Evolutionary conservation across 2,113 vertebrate genomes (phyloP).

Genomic region (Dissostichus mawsoni): DNA sequence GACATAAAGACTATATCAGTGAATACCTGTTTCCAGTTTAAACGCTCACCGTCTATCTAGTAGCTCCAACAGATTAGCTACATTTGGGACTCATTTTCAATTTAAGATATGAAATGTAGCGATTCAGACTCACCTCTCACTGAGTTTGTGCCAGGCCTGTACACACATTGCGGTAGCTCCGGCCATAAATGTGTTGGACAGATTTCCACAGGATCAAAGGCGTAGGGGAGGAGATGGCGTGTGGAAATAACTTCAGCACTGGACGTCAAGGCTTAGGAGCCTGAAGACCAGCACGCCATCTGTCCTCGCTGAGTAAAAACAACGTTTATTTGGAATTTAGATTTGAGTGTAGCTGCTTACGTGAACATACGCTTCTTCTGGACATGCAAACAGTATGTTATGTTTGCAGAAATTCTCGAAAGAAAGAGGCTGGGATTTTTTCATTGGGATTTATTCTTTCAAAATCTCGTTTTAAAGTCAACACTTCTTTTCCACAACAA

Average conservation of each 20-base stretch:
- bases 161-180: constrained; percentile 40
- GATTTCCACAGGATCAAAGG: constrained; percentile 58
- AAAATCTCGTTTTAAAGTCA: background rate
- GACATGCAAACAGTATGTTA: background rate
- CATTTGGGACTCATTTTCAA: background rate
- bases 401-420: background rate
- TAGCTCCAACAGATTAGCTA: background rate
- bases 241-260: constrained; percentile 39
- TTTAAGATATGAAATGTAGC: background rate
- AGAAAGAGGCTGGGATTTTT: too few species aligned
- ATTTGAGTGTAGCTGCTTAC: background rate
- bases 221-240: constrained; percentile 21
- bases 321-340: constrained; percentile 5
- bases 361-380: background rate
- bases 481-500: background rate
- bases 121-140: constrained; percentile 23
- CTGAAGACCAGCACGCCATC: background rate
- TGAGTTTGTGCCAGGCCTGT: constrained; percentile 19
- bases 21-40: background rate
- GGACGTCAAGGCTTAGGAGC: constrained; percentile 29
- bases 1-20: background rate
- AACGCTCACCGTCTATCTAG: background rate
- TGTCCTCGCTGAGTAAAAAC: background rate
- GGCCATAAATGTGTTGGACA: constrained; percentile 67
- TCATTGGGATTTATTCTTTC: too few species aligned